A percentile compares a stretch with the other conserved stretches of the same genome.
phyloP scores from a whole-genome alignment of 1,140 invertebrate genomes.

The Bradynema listronoti region DNA sequence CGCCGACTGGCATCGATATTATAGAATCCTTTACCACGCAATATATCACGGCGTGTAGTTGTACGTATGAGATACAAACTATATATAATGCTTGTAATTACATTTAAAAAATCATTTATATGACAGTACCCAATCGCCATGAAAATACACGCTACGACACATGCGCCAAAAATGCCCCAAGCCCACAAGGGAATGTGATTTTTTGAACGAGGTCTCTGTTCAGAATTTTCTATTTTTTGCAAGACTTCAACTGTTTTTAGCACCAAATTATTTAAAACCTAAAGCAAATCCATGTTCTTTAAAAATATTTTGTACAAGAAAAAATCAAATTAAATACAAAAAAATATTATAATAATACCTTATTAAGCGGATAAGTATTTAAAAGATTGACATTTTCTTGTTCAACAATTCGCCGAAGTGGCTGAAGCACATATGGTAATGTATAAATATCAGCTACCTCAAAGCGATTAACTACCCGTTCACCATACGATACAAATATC shows the following conservation, averaged over 20 bases:
- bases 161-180: conserved; percentile 3
- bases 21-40: conserved; percentile 1
- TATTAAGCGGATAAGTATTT: conserved; percentile 6
- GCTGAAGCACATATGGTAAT: conserved; percentile 10
- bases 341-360: conserved; percentile 4
- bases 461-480: conserved; percentile 3
- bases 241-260: conserved; percentile 2
- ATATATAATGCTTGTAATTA: neutral
- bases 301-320: neutral
- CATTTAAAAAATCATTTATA: neutral
- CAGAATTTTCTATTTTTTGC: conserved; percentile 3
- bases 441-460: conserved; percentile 6
- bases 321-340: neutral
- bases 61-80: conserved; percentile 8
- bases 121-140: conserved; percentile 1
- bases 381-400: conserved; percentile 5
- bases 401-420: conserved; percentile 3
- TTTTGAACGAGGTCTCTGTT: conserved; percentile 1
- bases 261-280: conserved; percentile 10
- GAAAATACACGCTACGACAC: neutral
- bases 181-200: conserved; percentile 5
- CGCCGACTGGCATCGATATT: neutral
- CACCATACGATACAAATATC: conserved; percentile 8
- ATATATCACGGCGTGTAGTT: neutral
- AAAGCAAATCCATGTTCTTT: neutral